Evolutionary conservation across 2,888 invertebrate species (phyloP), one percentile per base, ranked within the genome.

Genomic region (Nymphalis polychloros): DNA sequence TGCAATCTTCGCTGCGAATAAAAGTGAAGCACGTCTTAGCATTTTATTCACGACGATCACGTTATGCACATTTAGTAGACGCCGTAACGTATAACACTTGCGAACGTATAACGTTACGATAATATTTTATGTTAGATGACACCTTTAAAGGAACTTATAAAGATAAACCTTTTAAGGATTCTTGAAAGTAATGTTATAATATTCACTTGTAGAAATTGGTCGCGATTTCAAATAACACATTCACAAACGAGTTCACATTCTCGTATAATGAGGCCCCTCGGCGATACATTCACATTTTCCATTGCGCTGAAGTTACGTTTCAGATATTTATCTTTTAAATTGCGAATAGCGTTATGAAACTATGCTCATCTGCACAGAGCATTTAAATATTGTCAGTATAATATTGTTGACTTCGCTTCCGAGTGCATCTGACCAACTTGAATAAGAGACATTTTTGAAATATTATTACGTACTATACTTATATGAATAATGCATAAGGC

Each of bases 251-350:
- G 75, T 73, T 73, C 27, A 72, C 75, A 76, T 77, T 74, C 68
- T 62, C 61, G 23, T 68, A 78, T 87, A 85, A 85, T 84, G 83
- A 87, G 73, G 76, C 75, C 78, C 72, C 64, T 74, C 71, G 78
- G 79, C 78, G 65, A 46, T 53, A 62, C 64, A 64, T 50, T 20
- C 20, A 19, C 53, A 20, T 35, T 49, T 35, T 13, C 47, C 16
- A 35, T 52, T 47, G 35, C 60, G 55, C 47, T 55, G 53, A n/a
- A 67, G 19, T 48, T 13, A 59, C 31, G 13, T 59, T 55, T 17
- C n/a, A 46, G 8, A n/a, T 17, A 55, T 55, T 31, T 23, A 7
- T 7, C n/a, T 27, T 55, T 27, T n/a, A 5, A 31, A 55, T 31
- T n/a, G 19, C 17, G 16, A 19, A 20, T 31, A 10, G 1, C 53